A percentile compares a stretch with the other conserved stretches of the same genome.
Conservation (phyloP, 2,113 vertebrate species). For the Tinamus guttatus region DNA sequence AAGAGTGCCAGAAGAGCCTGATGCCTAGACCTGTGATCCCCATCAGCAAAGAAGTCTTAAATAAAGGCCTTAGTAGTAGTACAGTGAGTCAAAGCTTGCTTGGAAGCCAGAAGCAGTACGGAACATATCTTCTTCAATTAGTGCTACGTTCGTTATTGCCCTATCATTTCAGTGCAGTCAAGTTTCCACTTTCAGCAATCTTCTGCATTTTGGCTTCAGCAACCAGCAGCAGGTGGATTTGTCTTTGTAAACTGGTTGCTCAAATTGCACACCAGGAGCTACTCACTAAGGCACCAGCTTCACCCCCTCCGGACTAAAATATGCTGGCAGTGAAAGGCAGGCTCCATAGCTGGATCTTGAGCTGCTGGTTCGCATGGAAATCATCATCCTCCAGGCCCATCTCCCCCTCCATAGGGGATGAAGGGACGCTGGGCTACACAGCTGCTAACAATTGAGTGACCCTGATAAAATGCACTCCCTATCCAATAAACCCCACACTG, state of each 20-base stretch:
- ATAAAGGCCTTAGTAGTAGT: not conserved
- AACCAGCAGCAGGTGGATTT: constrained; percentile 26
- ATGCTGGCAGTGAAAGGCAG: not conserved
- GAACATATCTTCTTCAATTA: not conserved
- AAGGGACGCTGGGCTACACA: constrained; percentile 7
- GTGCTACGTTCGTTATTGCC: not conserved
- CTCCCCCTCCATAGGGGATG: not conserved
- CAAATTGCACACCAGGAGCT: constrained; percentile 31
- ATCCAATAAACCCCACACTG: constrained; percentile 39
- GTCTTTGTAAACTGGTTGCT: constrained; percentile 22
- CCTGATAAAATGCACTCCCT: not conserved
- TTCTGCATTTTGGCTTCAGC: not conserved
- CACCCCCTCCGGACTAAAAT: constrained; percentile 12
- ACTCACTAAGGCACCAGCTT: constrained; percentile 7
- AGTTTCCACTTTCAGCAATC: not conserved
- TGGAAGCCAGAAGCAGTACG: not conserved
- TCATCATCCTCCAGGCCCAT: not conserved
- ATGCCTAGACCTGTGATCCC: not conserved
- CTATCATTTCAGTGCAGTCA: not conserved
- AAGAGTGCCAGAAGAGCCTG: not conserved
- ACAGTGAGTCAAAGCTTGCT: not conserved
- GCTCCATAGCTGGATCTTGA: not conserved
- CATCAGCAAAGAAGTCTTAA: not conserved
- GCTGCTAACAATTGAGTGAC: constrained; percentile 35
- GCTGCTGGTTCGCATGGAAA: not conserved